Evolutionary conservation across 2,888 invertebrate species (phyloP), one percentile per base, ranked within the genome.

Genomic region (Acronicta psi): DNA sequence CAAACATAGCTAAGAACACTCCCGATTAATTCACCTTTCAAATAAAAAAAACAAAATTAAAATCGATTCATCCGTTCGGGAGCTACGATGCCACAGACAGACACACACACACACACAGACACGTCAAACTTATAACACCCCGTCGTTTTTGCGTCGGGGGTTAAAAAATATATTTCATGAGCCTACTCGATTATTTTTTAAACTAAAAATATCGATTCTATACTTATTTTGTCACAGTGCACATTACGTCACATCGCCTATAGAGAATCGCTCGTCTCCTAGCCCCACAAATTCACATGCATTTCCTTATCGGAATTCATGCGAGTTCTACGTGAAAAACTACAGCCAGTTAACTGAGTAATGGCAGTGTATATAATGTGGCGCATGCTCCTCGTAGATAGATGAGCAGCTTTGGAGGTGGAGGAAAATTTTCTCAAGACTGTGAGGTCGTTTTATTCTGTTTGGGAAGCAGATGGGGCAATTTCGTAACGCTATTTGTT

Each of bases 291-390:
- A 62, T 67, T 68, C 73, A 61, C 64, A 64, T 67, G 66, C 74
- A 66, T 68, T 65, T 75, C 59, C 70, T 73, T 75, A 77, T 79
- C 78, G 77, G 64, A 73, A 74, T 76, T 66, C 69, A 56, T 66
- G 64, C 51, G 70, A 66, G 77, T 62, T 66, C 43, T 55, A 50
- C 51, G 65, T 81, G 78, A 81, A 78, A 81, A 80, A 80, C 75
- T 78, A 73, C 68, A 67, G n/a, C 51, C 73, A 71, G 66, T 76
- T 73, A 75, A 70, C 73, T 71, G 78, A 81, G 69, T 76, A 78
- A 80, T 76, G 65, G 66, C 45, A 42, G 47, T 31, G 63, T 66
- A 72, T 57, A 62, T 75, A 72, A 61, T 72, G 59, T 53, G 64
- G 60, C 61, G 64, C 62, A 66, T 59, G 76, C 63, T 63, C 60